These are phyloP conservation scores for Ceratina calcarata DNA, from an alignment of 1,140 invertebrate species.

Conservation along the genomic window DNA sequence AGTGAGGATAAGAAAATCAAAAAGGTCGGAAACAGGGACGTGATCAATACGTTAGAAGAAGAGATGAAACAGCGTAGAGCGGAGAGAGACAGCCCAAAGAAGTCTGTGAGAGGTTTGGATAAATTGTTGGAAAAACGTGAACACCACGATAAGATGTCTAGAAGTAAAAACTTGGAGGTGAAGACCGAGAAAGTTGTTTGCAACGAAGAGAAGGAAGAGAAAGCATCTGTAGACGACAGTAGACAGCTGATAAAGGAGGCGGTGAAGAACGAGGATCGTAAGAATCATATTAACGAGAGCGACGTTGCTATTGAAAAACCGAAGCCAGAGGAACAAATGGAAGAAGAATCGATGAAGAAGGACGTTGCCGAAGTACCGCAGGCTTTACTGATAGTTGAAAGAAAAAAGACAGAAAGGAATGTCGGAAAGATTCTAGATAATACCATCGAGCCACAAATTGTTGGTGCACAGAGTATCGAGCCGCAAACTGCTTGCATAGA, in stretches of 20 bases:
- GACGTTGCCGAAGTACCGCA: constrained; percentile 27
- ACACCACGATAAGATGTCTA: constrained; percentile 77
- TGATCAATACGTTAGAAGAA: constrained; percentile 79
- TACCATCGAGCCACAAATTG: constrained; percentile 8
- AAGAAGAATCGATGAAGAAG: constrained; percentile 29
- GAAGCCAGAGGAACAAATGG: constrained; percentile 25
- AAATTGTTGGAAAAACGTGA: constrained; percentile 80
- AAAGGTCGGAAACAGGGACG: constrained; percentile 68
- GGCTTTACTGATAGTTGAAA: constrained; percentile 8
- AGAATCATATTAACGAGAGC: constrained; percentile 57
- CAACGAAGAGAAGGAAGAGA: constrained; percentile 51
- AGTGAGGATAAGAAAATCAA: constrained; percentile 68
- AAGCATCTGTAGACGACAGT: constrained; percentile 19
- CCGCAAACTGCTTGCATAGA: background rate
- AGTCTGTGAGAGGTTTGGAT: constrained; percentile 79
- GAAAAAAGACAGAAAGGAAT: constrained; percentile 51
- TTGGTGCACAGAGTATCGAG: constrained; percentile 9
- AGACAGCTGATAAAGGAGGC: constrained; percentile 22
- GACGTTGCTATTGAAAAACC: constrained; percentile 15
- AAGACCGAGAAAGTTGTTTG: constrained; percentile 36
- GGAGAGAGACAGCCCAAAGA: constrained; percentile 78
- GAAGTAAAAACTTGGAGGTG: constrained; percentile 61
- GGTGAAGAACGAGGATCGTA: constrained; percentile 61
- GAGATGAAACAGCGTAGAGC: constrained; percentile 82
- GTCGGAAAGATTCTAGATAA: constrained; percentile 14